A percentile compares a stretch with the other conserved stretches of the same genome.
These are phyloP conservation scores for Diarsia mendica DNA, from an alignment of 2,888 invertebrate genomes.

Conservation along the genomic window DNA sequence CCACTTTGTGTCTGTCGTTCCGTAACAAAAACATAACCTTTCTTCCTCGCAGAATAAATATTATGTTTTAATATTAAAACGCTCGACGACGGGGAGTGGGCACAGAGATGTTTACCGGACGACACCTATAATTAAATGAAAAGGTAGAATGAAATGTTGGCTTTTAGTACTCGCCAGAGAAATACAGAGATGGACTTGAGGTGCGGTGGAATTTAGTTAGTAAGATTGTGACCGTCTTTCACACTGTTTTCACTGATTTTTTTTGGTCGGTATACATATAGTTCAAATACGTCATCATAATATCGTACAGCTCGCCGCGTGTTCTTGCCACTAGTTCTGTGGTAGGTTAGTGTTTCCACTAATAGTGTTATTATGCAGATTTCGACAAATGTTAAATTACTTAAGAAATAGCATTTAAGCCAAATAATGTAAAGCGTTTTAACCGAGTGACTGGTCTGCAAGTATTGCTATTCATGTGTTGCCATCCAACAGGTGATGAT, in stretches of 20 bases:
- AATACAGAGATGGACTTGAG: neutral
- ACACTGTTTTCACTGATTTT: too few relatives aligned
- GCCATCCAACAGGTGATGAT: neutral
- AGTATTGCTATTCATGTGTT: neutral
- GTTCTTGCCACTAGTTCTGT: neutral
- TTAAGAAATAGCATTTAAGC: neutral
- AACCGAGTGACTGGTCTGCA: neutral
- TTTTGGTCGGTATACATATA: too few relatives aligned
- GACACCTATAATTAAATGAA: conserved; percentile 23
- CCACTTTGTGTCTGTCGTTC: neutral
- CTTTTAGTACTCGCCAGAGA: neutral
- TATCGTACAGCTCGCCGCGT: neutral
- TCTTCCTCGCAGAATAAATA: conserved; percentile 22
- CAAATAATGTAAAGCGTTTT: neutral
- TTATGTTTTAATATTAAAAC: conserved; percentile 26
- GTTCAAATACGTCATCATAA: neutral
- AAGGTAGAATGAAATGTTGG: neutral
- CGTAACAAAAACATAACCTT: conserved; percentile 17
- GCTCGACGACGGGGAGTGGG: neutral
- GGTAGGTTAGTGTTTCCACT: neutral
- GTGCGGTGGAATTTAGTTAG: neutral
- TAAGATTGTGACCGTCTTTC: neutral
- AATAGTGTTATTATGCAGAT: conserved; percentile 4
- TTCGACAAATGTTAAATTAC: neutral
- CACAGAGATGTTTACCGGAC: conserved; percentile 8